Conservation (phyloP, 2,888 invertebrate genomes). For the Pseudococcus viburni region DNA sequence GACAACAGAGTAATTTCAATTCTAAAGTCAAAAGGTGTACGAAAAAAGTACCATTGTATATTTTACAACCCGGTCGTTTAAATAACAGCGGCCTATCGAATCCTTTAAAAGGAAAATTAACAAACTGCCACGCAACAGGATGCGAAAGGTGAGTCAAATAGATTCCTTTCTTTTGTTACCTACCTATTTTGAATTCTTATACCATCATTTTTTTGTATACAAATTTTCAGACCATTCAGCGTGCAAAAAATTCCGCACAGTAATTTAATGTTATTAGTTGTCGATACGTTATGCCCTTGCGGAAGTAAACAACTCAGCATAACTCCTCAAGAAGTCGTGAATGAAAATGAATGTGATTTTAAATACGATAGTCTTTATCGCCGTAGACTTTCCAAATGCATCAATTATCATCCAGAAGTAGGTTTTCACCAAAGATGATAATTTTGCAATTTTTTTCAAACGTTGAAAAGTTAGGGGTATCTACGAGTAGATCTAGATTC, state of each 20-base stretch:
- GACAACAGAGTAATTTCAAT: background rate
- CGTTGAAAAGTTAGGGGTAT: too few species aligned
- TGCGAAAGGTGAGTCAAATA: slow-evolving; percentile 80
- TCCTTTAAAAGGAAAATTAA: slow-evolving; percentile 89
- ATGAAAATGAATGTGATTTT: slow-evolving; percentile 69
- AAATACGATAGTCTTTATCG: slow-evolving; percentile 77
- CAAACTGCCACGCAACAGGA: slow-evolving; percentile 89
- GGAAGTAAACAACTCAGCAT: slow-evolving; percentile 89
- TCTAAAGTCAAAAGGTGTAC: slow-evolving; percentile 78
- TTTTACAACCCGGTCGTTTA: slow-evolving; percentile 84
- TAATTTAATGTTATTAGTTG: slow-evolving; percentile 89
- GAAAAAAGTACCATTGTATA: slow-evolving; percentile 88
- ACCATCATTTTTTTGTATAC: too few species aligned
- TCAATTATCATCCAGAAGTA: slow-evolving; percentile 88
- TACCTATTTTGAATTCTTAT: background rate
- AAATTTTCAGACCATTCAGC: slow-evolving; percentile 83
- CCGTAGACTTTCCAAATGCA: slow-evolving; percentile 84
- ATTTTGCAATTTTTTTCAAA: too few species aligned
- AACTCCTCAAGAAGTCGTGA: slow-evolving; percentile 75
- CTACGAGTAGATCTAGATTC: too few species aligned
- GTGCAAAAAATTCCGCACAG: slow-evolving; percentile 93
- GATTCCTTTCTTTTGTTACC: background rate
- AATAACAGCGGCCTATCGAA: slow-evolving; percentile 85
- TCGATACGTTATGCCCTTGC: slow-evolving; percentile 90
- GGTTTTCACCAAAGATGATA: background rate